Base-by-base conservation (phyloP, 2,113 vertebrate species). In the Lota lota region DNA sequence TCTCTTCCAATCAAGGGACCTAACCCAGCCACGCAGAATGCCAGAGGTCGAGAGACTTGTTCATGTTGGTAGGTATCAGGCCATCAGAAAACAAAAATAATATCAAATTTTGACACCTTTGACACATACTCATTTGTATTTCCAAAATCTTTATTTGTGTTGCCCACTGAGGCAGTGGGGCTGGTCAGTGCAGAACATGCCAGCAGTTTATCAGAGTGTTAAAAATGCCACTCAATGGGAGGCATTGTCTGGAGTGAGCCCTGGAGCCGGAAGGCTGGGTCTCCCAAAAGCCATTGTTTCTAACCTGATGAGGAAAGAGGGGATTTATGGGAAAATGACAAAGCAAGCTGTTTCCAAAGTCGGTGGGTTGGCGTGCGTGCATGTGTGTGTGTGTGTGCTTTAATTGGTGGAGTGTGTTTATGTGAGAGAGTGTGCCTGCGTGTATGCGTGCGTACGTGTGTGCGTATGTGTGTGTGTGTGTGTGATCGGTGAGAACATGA, bases 311-410 rank as follows among this genome's bases (percentile, higher is more conserved):
- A 62, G 5, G 63, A 63, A 63, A 59, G 50, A 50, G 24, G 72
- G 58, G 64, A 36, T 50, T 24, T 68, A 68, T 63, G 65, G 24
- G 63, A 57, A 80, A 63, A 64, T 79, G 82, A 83, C 82, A 88
- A 86, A 79, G 73, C 73, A 79, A 79, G 81, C 77, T 80, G 75
- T 84, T 81, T 76, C 79, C 21, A 40, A 19, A 56, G 68, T 64
- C 19, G 40, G 28, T 15, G 22, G n/a, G 51, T 22, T n/a, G 40
- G 24, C 24, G 67, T 50, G 66, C 22, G n/a, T 60, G 61, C 63
- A 65, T 21, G 28, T 40, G 2, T 51, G 63, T 70, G 18, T 61
- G 22, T 22, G 14, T 64, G 18, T 33, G 28, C 4, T 33, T 33
- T 33, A 33, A 5, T 33, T 33, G 4, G 28, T 33, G 15, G 59